phyloP scores from a whole-genome alignment of 2,888 invertebrate species.

The Agrotis segetum region DNA sequence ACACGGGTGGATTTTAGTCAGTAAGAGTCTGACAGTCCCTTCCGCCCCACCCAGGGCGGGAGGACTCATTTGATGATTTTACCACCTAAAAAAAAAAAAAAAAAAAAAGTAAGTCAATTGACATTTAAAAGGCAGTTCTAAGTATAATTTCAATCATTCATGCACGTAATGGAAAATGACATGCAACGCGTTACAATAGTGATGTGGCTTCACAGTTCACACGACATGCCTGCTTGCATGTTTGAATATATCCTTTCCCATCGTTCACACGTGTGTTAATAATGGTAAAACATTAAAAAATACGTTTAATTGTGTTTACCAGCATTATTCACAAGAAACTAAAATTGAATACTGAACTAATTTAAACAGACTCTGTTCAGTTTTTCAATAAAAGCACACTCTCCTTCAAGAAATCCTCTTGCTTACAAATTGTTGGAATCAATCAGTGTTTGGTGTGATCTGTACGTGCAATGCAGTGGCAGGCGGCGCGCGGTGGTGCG shows the following conservation, averaged over 20 bases:
- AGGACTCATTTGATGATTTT: no score
- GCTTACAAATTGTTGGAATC: conserved; percentile 12
- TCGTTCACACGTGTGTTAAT: neutral
- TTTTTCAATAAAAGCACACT: no score
- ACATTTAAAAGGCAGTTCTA: conserved; percentile 13
- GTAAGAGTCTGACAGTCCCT: no score
- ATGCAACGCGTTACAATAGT: conserved; percentile 14
- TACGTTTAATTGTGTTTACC: neutral
- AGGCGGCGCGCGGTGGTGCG: conserved; percentile 58
- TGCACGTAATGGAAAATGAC: conserved; percentile 8
- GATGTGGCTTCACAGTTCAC: conserved; percentile 8
- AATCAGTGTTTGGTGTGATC: conserved; percentile 52
- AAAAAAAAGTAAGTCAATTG: conserved; percentile 4
- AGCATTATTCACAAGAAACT: neutral
- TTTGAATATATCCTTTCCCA: neutral
- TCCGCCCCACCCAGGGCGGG: no score
- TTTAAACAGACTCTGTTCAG: no score
- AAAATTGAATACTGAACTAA: neutral
- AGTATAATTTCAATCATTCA: conserved; percentile 15
- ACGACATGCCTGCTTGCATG: neutral
- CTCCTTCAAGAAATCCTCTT: neutral
- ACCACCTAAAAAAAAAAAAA: no score
- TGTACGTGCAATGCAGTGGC: conserved; percentile 48
- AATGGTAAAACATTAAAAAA: no score
- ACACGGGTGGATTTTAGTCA: no score